Conservation (phyloP, 2,888 invertebrate genomes). For the Melanargia galathea region DNA sequence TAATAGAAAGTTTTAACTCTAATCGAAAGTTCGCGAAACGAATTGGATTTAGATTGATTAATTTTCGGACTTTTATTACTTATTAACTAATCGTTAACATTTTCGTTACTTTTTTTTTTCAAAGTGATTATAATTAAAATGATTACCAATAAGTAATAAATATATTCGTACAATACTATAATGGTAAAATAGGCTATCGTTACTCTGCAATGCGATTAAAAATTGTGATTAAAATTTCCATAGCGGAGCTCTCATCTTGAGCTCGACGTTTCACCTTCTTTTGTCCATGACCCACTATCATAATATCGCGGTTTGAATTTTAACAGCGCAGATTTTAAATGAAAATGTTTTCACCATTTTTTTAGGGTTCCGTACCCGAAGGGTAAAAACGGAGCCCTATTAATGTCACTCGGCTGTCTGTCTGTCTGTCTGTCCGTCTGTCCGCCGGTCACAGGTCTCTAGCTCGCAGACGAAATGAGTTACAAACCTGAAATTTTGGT, state of each 20-base stretch:
- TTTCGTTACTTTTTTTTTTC: no score
- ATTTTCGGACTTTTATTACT: neutral
- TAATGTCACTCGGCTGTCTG: no score
- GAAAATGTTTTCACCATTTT: neutral
- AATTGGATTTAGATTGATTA: neutral
- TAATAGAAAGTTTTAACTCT: conserved; percentile 33
- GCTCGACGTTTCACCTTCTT: conserved; percentile 33
- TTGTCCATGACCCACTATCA: conserved; percentile 39
- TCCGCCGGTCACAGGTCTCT: no score
- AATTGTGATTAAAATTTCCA: conserved; percentile 23
- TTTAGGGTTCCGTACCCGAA: no score
- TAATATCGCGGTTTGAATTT: conserved; percentile 12
- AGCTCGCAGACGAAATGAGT: no score
- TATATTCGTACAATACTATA: neutral
- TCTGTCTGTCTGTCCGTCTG: no score
- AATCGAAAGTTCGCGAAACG: conserved; percentile 1
- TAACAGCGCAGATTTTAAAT: neutral
- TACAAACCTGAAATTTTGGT: no score
- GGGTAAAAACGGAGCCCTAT: no score
- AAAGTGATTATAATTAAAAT: no score
- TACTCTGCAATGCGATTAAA: conserved; percentile 6
- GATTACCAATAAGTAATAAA: no score
- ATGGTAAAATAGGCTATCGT: neutral
- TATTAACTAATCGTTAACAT: neutral
- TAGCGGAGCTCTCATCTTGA: conserved; percentile 16